phyloP scores from a whole-genome alignment of 2,888 invertebrate genomes.

The Dione vanillae region DNA sequence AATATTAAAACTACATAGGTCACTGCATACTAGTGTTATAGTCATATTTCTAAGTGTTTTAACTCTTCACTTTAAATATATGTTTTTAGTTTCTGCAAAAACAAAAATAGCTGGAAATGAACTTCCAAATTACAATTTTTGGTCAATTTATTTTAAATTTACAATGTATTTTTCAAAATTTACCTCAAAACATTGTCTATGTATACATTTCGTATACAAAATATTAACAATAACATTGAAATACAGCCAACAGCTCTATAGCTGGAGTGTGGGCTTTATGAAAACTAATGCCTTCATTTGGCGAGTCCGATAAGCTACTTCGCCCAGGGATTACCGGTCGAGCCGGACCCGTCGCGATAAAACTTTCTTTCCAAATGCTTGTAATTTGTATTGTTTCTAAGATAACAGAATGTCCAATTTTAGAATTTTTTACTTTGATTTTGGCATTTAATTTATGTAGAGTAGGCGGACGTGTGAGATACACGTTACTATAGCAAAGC shows the following conservation, averaged over 20 bases:
- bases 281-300: slow-evolving; percentile 84
- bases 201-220: neutral
- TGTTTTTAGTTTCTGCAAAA: too few species aligned
- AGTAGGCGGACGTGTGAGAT: neutral
- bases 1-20: too few species aligned
- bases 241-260: slow-evolving; percentile 23
- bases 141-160: too few species aligned
- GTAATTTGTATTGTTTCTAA: slow-evolving; percentile 68
- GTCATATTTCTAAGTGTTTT: too few species aligned
- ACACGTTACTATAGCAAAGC: too few species aligned
- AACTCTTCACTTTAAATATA: too few species aligned
- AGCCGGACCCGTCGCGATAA: slow-evolving; percentile 64
- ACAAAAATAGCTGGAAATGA: too few species aligned
- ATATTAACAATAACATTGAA: slow-evolving; percentile 19
- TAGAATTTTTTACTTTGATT: slow-evolving; percentile 6
- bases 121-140: too few species aligned
- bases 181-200: neutral
- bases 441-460: neutral
- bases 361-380: slow-evolving; percentile 62
- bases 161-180: neutral
- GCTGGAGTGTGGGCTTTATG: slow-evolving; percentile 78
- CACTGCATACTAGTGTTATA: too few species aligned
- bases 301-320: slow-evolving; percentile 79
- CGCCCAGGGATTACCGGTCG: slow-evolving; percentile 74
- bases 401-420: slow-evolving; percentile 40